Evolutionary conservation across 2,888 invertebrate species (phyloP).

Genomic region (Chalcosyrphus nemorum): DNA sequence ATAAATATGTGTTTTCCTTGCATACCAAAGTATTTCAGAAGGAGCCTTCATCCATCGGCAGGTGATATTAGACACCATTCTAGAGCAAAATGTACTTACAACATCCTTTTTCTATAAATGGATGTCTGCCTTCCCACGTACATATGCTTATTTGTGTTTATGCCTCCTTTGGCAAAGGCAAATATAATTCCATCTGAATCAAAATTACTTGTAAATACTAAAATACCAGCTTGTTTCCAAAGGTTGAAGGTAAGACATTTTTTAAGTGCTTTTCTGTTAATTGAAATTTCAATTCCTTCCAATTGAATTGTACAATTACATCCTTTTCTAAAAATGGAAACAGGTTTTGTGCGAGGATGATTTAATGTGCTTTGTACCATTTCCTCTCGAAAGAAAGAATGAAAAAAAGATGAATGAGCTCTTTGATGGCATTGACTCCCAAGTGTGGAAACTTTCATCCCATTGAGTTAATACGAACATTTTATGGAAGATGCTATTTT

Average conservation of each 20-base stretch:
- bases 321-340: conserved; percentile 51
- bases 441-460: conserved; percentile 61
- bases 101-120: not conserved
- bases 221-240: conserved; percentile 11
- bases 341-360: conserved; percentile 18
- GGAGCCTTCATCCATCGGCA: not conserved
- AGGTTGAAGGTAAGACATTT: conserved; percentile 11
- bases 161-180: not conserved
- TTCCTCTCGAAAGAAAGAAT: conserved; percentile 49
- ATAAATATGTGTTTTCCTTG: too few species aligned
- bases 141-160: not conserved
- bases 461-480: conserved; percentile 51
- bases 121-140: not conserved
- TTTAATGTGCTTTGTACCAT: conserved; percentile 45
- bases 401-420: conserved; percentile 57
- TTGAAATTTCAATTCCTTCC: conserved; percentile 43
- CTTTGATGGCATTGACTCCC: conserved; percentile 67
- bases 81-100: not conserved
- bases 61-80: not conserved
- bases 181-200: not conserved
- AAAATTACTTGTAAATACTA: conserved; percentile 2
- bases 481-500: conserved; percentile 65
- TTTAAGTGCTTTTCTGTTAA: conserved; percentile 31
- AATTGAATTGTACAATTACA: conserved; percentile 45
- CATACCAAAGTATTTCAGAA: too few species aligned